These are phyloP conservation scores for Erythrolamprus reginae DNA, from an alignment of 2,113 vertebrate genomes.

Conservation along the genomic window DNA sequence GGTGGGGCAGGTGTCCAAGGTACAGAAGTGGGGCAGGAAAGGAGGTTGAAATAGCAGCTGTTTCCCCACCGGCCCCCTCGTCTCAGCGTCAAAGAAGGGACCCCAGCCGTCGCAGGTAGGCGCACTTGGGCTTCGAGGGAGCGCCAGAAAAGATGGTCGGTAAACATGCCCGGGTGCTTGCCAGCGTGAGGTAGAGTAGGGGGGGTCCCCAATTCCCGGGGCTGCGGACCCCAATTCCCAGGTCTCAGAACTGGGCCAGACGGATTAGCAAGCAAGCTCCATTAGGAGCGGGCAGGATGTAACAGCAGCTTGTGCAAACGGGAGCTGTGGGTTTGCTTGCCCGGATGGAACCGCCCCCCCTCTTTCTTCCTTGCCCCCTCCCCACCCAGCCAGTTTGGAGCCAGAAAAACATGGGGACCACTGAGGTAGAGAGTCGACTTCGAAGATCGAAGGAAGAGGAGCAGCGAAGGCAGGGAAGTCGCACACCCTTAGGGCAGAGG, in stretches of 20 bases:
- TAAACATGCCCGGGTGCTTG: slow-evolving; percentile 66
- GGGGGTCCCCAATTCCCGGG: not conserved
- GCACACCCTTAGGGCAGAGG: too few relatives aligned
- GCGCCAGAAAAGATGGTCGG: slow-evolving; percentile 59
- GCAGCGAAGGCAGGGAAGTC: not conserved
- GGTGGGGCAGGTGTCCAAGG: not conserved
- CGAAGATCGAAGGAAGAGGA: not conserved
- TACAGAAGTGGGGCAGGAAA: not conserved
- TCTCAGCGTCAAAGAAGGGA: slow-evolving; percentile 14
- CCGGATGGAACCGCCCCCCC: rapidly evolving
- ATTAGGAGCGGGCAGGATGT: not conserved
- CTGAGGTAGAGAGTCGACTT: slow-evolving; percentile 39
- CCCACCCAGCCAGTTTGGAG: not conserved
- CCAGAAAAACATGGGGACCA: not conserved
- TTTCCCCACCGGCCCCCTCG: not conserved
- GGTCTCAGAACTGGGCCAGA: not conserved
- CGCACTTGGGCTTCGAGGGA: slow-evolving; percentile 51
- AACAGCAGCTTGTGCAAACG: too few relatives aligned
- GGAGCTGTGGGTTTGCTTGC: not conserved
- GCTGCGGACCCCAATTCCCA: not conserved
- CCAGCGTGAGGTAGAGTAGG: slow-evolving; percentile 56
- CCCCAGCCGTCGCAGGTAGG: slow-evolving; percentile 25
- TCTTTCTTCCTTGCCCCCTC: slow-evolving; percentile 20
- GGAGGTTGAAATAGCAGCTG: slow-evolving; percentile 14
- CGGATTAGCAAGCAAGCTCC: not conserved